Evolutionary conservation across 2,113 vertebrate genomes (phyloP), one percentile per base, ranked within the genome.

Genomic region (Panurus biarmicus): DNA sequence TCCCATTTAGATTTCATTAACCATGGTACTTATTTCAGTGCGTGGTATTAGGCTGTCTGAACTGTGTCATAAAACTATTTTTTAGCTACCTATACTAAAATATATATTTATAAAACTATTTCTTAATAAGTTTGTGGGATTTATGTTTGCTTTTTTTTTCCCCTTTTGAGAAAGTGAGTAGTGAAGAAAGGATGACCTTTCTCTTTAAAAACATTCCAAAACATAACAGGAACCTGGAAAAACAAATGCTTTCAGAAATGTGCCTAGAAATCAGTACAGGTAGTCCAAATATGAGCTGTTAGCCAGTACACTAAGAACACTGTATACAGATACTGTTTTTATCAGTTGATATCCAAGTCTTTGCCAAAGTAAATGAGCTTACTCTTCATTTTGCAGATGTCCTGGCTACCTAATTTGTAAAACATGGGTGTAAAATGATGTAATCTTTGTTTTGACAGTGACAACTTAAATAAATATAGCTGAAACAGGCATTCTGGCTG

Each of bases 371-470:
- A 74, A 75, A 86, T 64, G 64, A 86, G 11, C 11, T 70, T 54
- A 60, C 36, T 13, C 51, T 80, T 77, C 24, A 44, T 84, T 94
- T 90, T 84, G 44, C 36, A 70, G 44, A 56, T 92, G 38, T n/a
- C 25, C 58, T 85, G 62, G 20, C 62, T 90, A 83, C 44, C 40
- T 95, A 45, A 76, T 94, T 85, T 89, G 66, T 93, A 95, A 94
- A 90, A 61, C 45, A 36, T 57, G 45, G 31, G 24, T 70, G 74
- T 85, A 61, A 91, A 91, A 65, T 94, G 53, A 83, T 73, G 64
- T 93, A 79, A 79, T 93, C 57, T 85, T 93, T 93, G 50, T 89
- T 94, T 87, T 87, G 87, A 89, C 54, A 85, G 54, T 28, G 89
- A 18, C 64, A 24, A 29, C 38, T 93, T 82, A 50, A 54, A 83